Conservation (phyloP, 2,113 vertebrate genomes). For the Cyrtonyx montezumae region DNA sequence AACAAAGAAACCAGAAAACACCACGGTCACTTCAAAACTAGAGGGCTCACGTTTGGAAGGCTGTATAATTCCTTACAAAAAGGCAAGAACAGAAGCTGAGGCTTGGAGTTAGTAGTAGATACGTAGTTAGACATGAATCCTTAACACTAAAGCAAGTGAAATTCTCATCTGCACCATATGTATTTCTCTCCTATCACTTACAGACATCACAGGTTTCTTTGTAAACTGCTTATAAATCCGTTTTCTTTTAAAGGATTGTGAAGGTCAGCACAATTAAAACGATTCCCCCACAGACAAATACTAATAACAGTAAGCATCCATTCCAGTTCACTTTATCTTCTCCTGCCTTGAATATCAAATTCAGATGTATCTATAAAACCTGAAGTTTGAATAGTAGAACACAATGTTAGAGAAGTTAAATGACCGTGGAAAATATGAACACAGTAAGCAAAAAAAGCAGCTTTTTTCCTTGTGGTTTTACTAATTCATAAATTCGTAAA, state of each 20-base stretch:
- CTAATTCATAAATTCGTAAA: not conserved
- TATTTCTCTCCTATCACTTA: not conserved
- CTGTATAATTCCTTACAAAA: not conserved
- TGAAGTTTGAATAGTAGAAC: not conserved
- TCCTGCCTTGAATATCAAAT: not conserved
- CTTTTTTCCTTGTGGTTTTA: not conserved
- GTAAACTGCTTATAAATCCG: not conserved
- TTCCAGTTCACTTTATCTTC: not conserved
- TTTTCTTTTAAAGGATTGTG: not conserved
- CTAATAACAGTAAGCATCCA: not conserved
- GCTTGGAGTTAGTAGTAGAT: too few species aligned
- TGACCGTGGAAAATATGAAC: not conserved
- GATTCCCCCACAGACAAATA: not conserved
- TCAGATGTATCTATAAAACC: not conserved
- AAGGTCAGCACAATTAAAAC: not conserved
- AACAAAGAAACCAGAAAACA: not conserved
- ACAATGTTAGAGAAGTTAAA: not conserved
- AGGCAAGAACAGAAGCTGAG: not conserved
- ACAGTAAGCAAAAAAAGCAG: not conserved
- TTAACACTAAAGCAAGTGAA: not conserved
- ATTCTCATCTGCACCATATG: not conserved
- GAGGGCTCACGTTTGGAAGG: not conserved
- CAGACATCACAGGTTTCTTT: not conserved
- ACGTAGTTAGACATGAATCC: not conserved
- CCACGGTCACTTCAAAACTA: fast-evolving